Percentiles rank a stretch among this genome's conserved stretches.
phyloP scores from a whole-genome alignment of 2,113 vertebrate species.

The Vicugna pacos region DNA sequence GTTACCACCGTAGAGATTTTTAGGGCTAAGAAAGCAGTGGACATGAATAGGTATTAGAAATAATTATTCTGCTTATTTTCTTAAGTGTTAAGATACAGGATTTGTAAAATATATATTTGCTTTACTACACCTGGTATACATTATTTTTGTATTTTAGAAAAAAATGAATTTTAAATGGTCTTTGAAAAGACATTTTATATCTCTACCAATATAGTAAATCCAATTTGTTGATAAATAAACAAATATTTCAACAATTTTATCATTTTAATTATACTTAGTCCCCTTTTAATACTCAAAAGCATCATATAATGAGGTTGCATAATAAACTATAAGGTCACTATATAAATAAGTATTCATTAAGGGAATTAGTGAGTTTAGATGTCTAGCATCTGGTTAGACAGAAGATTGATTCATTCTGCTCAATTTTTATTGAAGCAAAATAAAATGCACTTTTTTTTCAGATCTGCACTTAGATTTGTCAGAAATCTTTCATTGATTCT shows the following conservation, averaged over 20 bases:
- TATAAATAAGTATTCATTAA: background rate
- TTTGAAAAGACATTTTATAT: background rate
- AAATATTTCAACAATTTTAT: background rate
- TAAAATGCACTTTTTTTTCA: background rate
- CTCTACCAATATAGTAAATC: background rate
- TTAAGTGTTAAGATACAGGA: conserved; percentile 32
- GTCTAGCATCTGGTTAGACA: background rate
- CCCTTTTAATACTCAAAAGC: background rate
- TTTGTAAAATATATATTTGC: background rate
- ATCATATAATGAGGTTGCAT: background rate
- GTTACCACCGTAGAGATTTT: background rate
- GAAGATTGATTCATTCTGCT: conserved; percentile 19
- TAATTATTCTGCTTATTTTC: background rate
- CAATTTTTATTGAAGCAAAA: conserved; percentile 26
- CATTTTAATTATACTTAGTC: background rate
- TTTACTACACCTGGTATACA: background rate
- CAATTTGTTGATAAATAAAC: background rate
- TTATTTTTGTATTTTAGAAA: background rate
- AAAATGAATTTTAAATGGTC: background rate
- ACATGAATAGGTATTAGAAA: background rate
- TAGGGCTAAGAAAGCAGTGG: background rate
- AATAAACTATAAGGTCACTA: background rate
- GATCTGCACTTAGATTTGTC: background rate
- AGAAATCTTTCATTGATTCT: conserved; percentile 32
- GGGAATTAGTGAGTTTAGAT: background rate